A percentile compares a stretch with the other conserved stretches of the same genome.
phyloP scores from a whole-genome alignment of 2,888 invertebrate genomes.

The Gymnoscelis rufifasciata region DNA sequence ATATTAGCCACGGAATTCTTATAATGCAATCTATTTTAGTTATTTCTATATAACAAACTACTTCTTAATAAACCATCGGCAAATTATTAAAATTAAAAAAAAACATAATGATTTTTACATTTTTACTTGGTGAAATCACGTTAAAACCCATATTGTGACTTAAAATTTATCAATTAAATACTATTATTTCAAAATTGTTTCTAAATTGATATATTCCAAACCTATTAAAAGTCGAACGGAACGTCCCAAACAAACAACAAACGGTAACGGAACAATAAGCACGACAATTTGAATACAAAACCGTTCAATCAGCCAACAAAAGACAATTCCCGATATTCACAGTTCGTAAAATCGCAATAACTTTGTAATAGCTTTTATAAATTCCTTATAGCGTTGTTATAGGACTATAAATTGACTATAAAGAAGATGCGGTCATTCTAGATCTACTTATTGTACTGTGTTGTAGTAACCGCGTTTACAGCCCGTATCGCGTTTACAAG shows the following conservation, averaged over 20 bases:
- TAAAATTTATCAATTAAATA: too few relatives aligned
- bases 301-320: constrained; percentile 18
- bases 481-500: constrained; percentile 44
- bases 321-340: constrained; percentile 42
- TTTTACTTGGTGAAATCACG: too few relatives aligned
- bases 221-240: background rate
- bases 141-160: too few relatives aligned
- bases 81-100: too few relatives aligned
- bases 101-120: too few relatives aligned
- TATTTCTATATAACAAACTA: too few relatives aligned
- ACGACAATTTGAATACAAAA: constrained; percentile 4
- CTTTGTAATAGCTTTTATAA: constrained; percentile 53
- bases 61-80: too few relatives aligned
- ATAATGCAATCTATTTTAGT: too few relatives aligned
- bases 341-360: constrained; percentile 53
- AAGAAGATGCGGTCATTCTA: constrained; percentile 52
- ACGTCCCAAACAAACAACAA: background rate
- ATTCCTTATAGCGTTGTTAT: constrained; percentile 47
- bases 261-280: too few relatives aligned
- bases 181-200: too few relatives aligned
- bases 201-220: background rate
- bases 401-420: constrained; percentile 51
- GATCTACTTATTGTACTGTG: constrained; percentile 58
- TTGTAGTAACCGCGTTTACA: constrained; percentile 37
- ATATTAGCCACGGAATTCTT: too few relatives aligned